These are phyloP conservation scores for Tetraodon nigroviridis DNA, from an alignment of 2,113 vertebrate genomes.

Conservation along the genomic window DNA sequence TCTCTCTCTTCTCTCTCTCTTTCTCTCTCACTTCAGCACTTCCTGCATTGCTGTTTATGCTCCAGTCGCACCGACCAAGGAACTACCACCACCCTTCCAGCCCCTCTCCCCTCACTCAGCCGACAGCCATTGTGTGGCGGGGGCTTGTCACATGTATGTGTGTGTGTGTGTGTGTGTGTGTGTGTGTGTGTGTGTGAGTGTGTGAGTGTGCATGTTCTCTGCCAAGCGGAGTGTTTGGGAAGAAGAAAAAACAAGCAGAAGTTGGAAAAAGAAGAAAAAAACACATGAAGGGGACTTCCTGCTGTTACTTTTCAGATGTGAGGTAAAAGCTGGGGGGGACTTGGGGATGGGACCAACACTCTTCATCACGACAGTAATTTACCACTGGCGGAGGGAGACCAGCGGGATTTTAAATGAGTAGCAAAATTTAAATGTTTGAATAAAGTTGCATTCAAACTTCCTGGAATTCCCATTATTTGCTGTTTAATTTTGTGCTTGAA, in stretches of 20 bases:
- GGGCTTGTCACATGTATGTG: constrained; percentile 59
- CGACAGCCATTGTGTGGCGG: constrained; percentile 63
- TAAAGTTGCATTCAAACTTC: too few species aligned
- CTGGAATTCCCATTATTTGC: too few species aligned
- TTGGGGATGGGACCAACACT: neutral
- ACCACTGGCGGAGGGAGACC: too few species aligned
- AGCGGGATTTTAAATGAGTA: too few species aligned
- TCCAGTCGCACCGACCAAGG: constrained; percentile 69
- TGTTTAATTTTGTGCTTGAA: too few species aligned
- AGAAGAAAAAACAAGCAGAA: constrained; percentile 8
- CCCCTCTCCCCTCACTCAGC: constrained; percentile 36
- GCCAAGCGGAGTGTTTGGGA: constrained; percentile 6
- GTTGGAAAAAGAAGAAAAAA: constrained; percentile 14
- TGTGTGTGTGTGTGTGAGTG: constrained; percentile 24
- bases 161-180: constrained; percentile 19
- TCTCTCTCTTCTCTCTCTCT: constrained; percentile 5
- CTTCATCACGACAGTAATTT: too few species aligned
- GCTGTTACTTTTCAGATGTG: constrained; percentile 31
- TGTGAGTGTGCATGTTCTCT: constrained; percentile 38
- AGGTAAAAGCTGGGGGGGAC: constrained; percentile 11
- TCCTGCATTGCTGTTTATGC: constrained; percentile 73
- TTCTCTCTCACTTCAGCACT: constrained; percentile 59
- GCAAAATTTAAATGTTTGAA: too few species aligned
- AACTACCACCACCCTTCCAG: constrained; percentile 34
- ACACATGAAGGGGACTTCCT: constrained; percentile 36